Percentiles rank a stretch among this genome's conserved stretches.
Conservation (phyloP, 2,113 vertebrate species). For the Ciconia stormi region DNA sequence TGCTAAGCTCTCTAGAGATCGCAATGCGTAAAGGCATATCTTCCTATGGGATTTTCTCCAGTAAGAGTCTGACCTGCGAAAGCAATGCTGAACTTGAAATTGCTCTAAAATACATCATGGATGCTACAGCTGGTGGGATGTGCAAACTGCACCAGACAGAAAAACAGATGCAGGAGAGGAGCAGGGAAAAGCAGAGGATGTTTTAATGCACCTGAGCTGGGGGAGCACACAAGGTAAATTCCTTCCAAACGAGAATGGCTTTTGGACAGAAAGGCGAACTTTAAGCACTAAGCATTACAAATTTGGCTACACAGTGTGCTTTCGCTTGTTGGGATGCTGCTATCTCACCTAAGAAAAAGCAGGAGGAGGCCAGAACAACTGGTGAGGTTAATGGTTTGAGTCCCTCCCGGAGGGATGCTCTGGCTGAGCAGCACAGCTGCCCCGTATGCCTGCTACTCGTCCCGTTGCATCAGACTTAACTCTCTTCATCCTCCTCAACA, state of each 20-base stretch:
- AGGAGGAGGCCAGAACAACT: not conserved
- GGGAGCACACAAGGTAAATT: not conserved
- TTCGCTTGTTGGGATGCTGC: not conserved
- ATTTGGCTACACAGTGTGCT: not conserved
- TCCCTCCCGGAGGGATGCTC: not conserved
- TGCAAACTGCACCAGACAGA: not conserved
- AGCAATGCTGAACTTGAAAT: not conserved
- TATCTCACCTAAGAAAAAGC: not conserved
- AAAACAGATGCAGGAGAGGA: not conserved
- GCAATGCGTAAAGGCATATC: not conserved
- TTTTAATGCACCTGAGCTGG: not conserved
- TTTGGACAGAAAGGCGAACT: not conserved
- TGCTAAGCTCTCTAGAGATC: not conserved
- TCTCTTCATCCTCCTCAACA: not conserved
- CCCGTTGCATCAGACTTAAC: not conserved
- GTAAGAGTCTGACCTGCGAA: not conserved
- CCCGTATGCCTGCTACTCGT: rapidly evolving
- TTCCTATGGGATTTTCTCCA: not conserved
- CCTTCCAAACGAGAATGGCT: not conserved
- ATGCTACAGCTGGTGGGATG: not conserved
- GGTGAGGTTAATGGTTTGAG: not conserved
- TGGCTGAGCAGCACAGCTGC: rapidly evolving
- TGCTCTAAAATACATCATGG: not conserved
- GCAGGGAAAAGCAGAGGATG: not conserved
- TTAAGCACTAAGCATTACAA: not conserved